Evolutionary conservation across 2,888 invertebrate species (phyloP), one percentile per base, ranked within the genome.

Genomic region (Gari tellinella): DNA sequence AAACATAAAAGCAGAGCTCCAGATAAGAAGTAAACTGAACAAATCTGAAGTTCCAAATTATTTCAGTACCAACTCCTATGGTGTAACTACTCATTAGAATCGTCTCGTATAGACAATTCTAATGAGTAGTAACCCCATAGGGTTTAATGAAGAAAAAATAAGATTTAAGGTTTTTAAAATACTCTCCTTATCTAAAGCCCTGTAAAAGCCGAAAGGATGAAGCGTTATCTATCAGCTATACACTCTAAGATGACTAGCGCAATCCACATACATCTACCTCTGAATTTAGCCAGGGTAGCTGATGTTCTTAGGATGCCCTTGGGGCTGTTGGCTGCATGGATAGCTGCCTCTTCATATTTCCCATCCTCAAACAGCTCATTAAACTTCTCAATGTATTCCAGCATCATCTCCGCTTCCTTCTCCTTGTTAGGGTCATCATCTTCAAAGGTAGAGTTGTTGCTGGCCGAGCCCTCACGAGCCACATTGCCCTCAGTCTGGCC

Each of bases 321-420:
- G 0, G 91, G 91, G 78, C 91, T 91, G 77, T 90, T 91, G n/a
- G 91, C 91, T 43, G 92, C 91, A 81, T 92, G 91, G 15, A 90
- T 84, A 43, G 91, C 92, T 19, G 91, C 91, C 57, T 89, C 89
- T 49, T 89, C 89, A 72, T 86, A 90, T 43, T 86, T 85, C 5
- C 85, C 87, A 64, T 89, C 90, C 67, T 91, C 91, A 82, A 92
- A 86, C 49, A 92, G 82, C 67, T 91, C 92, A 65, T 91, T 91
- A 72, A 92, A 92, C 62, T 89, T 90, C 74, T 92, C 92, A 31
- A 92, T 91, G 63, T 91, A 91, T 66, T 91, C 91, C 48, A 92
- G 74, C 89, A 92, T 91, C 86, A 90, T 86, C 78, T 91, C 91
- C 4, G 91, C 91, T 72, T 91, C 92, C 63, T 90, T 88, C 78